Evolutionary conservation across 2,113 vertebrate genomes (phyloP).

Genomic region (Lucifuga dentata): DNA sequence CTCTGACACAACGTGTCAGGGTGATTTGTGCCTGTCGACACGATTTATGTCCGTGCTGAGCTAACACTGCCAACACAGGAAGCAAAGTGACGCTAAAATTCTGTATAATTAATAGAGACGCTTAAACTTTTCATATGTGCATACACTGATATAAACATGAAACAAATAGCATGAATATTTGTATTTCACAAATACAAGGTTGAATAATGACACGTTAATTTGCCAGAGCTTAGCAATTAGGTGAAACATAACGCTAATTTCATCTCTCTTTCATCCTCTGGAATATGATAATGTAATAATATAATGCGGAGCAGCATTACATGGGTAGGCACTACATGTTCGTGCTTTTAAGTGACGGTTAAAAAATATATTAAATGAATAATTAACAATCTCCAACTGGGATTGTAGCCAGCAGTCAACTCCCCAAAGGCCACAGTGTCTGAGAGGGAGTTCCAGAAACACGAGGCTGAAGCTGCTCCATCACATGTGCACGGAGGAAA

Average conservation of each 20-base stretch:
- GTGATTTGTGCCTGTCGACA: constrained; percentile 44
- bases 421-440: constrained; percentile 12
- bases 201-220: constrained; percentile 77
- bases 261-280: constrained; percentile 73
- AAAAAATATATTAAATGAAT: constrained; percentile 64
- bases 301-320: constrained; percentile 46
- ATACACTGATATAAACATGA: constrained; percentile 75
- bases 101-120: constrained; percentile 69
- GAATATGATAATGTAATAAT: constrained; percentile 77
- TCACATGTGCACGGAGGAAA: background rate
- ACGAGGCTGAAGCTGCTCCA: constrained; percentile 7
- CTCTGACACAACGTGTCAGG: background rate
- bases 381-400: constrained; percentile 50
- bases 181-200: constrained; percentile 69
- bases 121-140: constrained; percentile 78
- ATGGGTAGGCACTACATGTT: constrained; percentile 43
- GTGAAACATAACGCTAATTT: constrained; percentile 78
- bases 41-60: constrained; percentile 3
- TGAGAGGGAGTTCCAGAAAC: too few relatives aligned
- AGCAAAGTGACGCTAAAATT: constrained; percentile 23
- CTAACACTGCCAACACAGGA: constrained; percentile 18
- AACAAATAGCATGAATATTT: constrained; percentile 74
- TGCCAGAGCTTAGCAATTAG: constrained; percentile 81
- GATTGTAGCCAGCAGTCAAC: constrained; percentile 43
- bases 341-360: constrained; percentile 76